Percentiles rank a stretch among this genome's conserved stretches.
Conservation (phyloP, 2,888 invertebrate genomes). For the Caenorhabditis sulstoni region DNA sequence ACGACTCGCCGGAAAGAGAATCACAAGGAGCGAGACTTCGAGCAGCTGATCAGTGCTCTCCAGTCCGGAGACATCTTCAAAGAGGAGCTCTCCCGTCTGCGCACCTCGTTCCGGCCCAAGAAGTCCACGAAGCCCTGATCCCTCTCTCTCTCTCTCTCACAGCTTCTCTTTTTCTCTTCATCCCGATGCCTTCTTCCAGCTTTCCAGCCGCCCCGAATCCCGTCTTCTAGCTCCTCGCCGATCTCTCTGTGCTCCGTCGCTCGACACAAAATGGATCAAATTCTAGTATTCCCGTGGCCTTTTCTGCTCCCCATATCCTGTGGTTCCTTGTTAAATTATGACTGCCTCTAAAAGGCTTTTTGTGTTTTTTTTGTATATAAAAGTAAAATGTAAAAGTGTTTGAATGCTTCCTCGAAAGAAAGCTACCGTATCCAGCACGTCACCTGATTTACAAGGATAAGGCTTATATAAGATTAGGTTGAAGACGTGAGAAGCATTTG, state of each 20-base stretch:
- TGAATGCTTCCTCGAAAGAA: not conserved
- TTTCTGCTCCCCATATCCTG: conserved; percentile 2
- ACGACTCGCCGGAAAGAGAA: conserved; percentile 55
- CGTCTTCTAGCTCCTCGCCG: conserved; percentile 48
- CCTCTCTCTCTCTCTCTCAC: too few relatives aligned
- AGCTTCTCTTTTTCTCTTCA: not conserved
- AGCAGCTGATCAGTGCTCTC: conserved; percentile 76
- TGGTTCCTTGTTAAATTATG: conserved; percentile 11
- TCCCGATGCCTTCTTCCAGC: conserved; percentile 12
- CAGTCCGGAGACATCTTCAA: conserved; percentile 80
- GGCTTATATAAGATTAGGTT: too few relatives aligned
- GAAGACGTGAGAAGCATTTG: too few relatives aligned
- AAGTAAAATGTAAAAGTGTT: not conserved
- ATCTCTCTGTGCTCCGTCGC: conserved; percentile 31
- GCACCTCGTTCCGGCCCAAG: conserved; percentile 75
- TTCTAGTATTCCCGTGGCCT: conserved; percentile 5
- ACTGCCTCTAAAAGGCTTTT: not conserved
- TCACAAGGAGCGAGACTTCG: conserved; percentile 77
- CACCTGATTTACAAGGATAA: too few relatives aligned
- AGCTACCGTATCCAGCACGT: too few relatives aligned
- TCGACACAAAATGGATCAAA: not conserved
- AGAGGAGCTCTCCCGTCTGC: conserved; percentile 77
- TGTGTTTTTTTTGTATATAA: not conserved
- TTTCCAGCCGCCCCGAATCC: not conserved
- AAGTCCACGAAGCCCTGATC: conserved; percentile 39